These are phyloP conservation scores for Anguilla rostrata DNA, from an alignment of 2,113 vertebrate species.

Conservation along the genomic window DNA sequence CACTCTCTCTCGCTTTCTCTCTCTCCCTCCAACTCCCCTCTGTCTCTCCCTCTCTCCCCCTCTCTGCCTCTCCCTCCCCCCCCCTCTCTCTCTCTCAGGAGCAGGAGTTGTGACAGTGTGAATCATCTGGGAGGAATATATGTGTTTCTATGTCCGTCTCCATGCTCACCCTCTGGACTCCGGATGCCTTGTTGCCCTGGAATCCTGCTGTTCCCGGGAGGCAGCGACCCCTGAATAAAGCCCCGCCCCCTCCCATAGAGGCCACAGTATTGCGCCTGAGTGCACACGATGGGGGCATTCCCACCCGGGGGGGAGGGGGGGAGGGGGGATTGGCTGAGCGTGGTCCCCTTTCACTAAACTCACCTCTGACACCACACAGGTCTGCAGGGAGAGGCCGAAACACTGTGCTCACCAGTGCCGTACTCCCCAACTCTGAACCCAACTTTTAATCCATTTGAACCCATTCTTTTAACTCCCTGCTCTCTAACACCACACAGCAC, in stretches of 20 bases:
- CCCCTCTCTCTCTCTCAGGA: neutral
- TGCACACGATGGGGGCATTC: slow-evolving; percentile 43
- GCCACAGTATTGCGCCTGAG: slow-evolving; percentile 53
- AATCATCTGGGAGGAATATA: slow-evolving; percentile 11
- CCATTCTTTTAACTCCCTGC: slow-evolving; percentile 20
- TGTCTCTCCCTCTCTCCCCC: slow-evolving; percentile 11
- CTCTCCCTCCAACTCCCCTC: slow-evolving; percentile 29
- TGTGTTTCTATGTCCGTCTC: slow-evolving; percentile 5
- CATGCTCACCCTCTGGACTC: neutral
- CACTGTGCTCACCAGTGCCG: slow-evolving; percentile 30
- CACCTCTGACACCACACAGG: slow-evolving; percentile 64
- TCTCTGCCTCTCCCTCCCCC: slow-evolving; percentile 19
- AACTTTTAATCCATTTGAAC: neutral
- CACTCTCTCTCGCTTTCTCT: slow-evolving; percentile 2
- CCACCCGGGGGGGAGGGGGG: slow-evolving; percentile 43
- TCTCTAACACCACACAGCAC: neutral
- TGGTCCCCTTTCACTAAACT: slow-evolving; percentile 54
- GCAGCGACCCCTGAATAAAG: slow-evolving; percentile 64
- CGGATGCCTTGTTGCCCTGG: slow-evolving; percentile 58
- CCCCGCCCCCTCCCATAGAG: slow-evolving; percentile 50
- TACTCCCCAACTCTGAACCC: slow-evolving; percentile 19
- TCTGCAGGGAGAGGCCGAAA: slow-evolving; percentile 52
- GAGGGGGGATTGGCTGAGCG: slow-evolving; percentile 33
- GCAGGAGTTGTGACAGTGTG: slow-evolving; percentile 7
- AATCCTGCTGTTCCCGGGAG: slow-evolving; percentile 55